phyloP scores from a whole-genome alignment of 2,113 vertebrate genomes.

The Pongo abelii region DNA sequence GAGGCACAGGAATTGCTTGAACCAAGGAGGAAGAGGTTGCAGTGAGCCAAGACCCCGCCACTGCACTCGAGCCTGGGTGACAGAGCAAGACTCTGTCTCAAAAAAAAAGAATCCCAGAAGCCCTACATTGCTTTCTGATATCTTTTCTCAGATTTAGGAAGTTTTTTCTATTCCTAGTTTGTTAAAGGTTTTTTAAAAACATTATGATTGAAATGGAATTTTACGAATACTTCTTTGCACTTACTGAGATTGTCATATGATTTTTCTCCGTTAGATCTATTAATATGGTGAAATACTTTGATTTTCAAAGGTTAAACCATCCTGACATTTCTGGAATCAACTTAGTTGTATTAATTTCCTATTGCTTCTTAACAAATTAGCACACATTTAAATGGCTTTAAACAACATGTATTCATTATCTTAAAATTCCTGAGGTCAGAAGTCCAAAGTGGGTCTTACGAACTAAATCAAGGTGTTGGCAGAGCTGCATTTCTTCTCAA shows the following conservation, averaged over 20 bases:
- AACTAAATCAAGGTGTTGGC: neutral
- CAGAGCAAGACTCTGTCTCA: too few relatives aligned
- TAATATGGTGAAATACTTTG: neutral
- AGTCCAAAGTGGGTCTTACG: neutral
- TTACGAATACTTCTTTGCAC: neutral
- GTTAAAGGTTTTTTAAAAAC: neutral
- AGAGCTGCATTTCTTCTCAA: neutral
- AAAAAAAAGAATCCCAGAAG: neutral
- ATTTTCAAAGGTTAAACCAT: neutral
- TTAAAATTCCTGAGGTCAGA: neutral
- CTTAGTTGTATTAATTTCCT: neutral
- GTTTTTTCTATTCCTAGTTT: neutral
- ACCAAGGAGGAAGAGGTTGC: too few relatives aligned
- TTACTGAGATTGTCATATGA: neutral
- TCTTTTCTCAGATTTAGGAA: neutral
- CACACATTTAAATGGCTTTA: neutral
- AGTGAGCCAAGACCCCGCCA: too few relatives aligned
- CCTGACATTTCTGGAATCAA: neutral
- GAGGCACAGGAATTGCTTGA: too few relatives aligned
- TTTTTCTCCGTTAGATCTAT: neutral
- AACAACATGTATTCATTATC: neutral
- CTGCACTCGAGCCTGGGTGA: too few relatives aligned
- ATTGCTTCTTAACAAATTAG: neutral
- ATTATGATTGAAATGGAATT: neutral
- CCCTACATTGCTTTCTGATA: neutral